Base-by-base conservation (phyloP, 1,140 invertebrate species). In the Papilio polyxenes region DNA sequence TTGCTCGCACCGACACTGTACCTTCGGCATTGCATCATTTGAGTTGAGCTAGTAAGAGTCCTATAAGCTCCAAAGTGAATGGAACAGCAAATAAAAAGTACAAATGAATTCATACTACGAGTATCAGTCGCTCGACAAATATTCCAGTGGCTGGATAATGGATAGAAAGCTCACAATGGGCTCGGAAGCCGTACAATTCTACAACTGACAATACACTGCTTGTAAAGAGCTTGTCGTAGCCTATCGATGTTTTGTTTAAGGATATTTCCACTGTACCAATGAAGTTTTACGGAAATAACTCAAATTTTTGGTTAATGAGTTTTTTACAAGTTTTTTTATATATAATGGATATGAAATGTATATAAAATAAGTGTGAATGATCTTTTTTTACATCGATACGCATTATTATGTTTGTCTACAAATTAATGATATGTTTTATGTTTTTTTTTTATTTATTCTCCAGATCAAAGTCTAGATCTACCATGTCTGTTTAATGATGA, bases 111-210 rank as follows among this genome's bases (percentile, higher is more conserved):
- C 40, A 53, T 53, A 53, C 51, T 53, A 13, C 51, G 13, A 51
- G 49, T 11, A 59, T 20, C 56, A 59, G n/a, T 9, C 8, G n/a
- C 56, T 59, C n/a, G 17, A 59, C 56, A 59, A 59, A 56, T 56
- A 56, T 20, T 59, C 17, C 56, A 59, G n/a, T 59, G 40, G 40
- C 7, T 44, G 40, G 40, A 44, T 56, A 56, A 17, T 56, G 31
- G 31, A 62, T 15, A 40, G 65, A 72, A 72, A 72, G 65, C 31
- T 72, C 65, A 72, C 65, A 72, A 72, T 72, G 65, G 65, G 11
- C 23, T 11, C 62, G 65, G 65, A 72, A 72, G 65, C 65, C 65
- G 65, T 15, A 72, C 65, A 72, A 72, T 72, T 23, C 13, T 37
- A 13, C 11, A 72, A 62, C 59, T 62, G 31, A 72, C 65, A 72